Base-by-base conservation (phyloP, 2,797 vertebrate species). In the Orientallactaga sibirica region DNA sequence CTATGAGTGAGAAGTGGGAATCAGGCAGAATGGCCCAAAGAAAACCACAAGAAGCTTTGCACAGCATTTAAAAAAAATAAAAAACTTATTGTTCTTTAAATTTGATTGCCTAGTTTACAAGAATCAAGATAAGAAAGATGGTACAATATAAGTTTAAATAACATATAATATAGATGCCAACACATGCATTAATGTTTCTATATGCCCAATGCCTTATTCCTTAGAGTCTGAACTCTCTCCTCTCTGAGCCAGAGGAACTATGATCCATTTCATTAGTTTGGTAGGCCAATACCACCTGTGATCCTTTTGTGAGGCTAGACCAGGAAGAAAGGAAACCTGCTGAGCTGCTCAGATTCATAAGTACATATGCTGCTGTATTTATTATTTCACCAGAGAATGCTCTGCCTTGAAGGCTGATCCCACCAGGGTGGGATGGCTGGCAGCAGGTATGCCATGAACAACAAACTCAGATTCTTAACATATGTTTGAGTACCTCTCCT, bases 381-480 rank as follows among this genome's bases (percentile, higher is more conserved):
- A 90, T 93, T 91, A 93, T 90, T 92, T 79, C 77, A 64, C 83
- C 0, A 78, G 92, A 73, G 88, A 96, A 79, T 64, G 66, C 73
- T 89, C 80, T 86, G 90, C 82, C 91, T 68, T 29, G 43, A 82
- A 95, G 90, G 74, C 94, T 43, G 68, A 73, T 93, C 95, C 5
- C 20, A 74, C 52, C 77, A 73, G 86, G 83, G 76, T 67, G 80
- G 88, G 80, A 78, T 64, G 7, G 0, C 77, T 94, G 74, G 90
- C 88, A 79, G 90, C 95, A 97, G 96, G 95, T 96, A 96, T 87
- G 92, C 95, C 96, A 82, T 92, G 94, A 97, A 96, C 96, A 96
- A 86, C 96, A 95, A 95, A 86, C 79, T 92, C 93, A 96, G 94
- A 97, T 97, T 97, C 96, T 88, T 95, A 97, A 97, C 96, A 97